Conservation (phyloP, 2,797 vertebrate genomes). For the Coreius guichenoti region DNA sequence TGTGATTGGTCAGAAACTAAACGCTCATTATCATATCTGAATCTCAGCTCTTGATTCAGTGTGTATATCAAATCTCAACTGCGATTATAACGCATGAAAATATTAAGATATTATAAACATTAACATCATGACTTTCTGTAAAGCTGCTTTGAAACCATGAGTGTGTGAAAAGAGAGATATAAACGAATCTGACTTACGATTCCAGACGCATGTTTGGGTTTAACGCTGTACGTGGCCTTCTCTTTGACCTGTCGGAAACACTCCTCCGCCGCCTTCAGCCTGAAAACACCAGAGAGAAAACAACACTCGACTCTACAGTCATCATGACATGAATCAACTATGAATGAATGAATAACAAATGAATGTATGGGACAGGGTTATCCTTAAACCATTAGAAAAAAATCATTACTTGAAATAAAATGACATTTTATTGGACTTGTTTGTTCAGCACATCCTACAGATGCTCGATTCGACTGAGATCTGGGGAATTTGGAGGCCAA, state of each 20-base stretch:
- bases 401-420: no score
- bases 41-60: background rate
- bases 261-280: conserved; percentile 93
- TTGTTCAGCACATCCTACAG: no score
- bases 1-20: no score
- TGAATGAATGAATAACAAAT: no score
- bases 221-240: conserved; percentile 92
- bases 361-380: no score
- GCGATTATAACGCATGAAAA: background rate
- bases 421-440: no score
- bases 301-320: no score
- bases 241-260: conserved; percentile 92
- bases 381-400: no score
- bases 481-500: no score
- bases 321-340: no score
- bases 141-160: background rate
- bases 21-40: background rate
- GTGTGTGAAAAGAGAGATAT: background rate
- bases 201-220: conserved; percentile 93
- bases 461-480: no score
- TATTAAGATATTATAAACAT: background rate
- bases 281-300: conserved; percentile 59
- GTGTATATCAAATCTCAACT: background rate
- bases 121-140: background rate
- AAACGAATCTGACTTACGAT: conserved; percentile 81